Base-by-base conservation (phyloP, 2,113 vertebrate genomes). In the Astatotilapia flaviijosephi region DNA sequence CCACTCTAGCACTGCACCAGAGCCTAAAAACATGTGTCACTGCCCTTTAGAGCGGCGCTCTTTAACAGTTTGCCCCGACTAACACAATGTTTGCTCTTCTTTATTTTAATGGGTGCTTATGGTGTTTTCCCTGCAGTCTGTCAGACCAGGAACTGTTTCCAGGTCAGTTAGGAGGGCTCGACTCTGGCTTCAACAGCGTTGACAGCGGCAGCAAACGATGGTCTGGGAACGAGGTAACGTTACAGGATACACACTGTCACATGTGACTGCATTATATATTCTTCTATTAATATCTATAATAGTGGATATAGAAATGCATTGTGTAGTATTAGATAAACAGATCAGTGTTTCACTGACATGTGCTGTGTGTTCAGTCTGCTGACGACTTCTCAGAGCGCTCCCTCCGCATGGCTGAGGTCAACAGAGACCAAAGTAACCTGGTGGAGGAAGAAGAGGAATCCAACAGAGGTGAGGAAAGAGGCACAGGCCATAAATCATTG, bases 151-250 rank as follows among this genome's bases (percentile, higher is more conserved):
- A 98, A 56, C 96, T 98, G 90, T 97, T 96, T 6, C 88, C 95
- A 1, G 94, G 94, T 53, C 97, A 96, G n/a, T 97, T 97, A 23
- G 96, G 97, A 3, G 97, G 97, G 3, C 94, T 98, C 58, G 98
- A 98, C 89, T 98, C 97, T 1, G 98, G 98, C 17, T 98, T 98
- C 91, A 97, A 98, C 94, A 98, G 98, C 0, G 98, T 98, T 8
- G 98, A 98, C 95, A 98, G 98, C 2, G 98, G 97, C 87, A 98
- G 97, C 94, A 98, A 98, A 77, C 92, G 98, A 53, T 98, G 98
- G 98, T 98, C 98, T 21, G 97, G 97, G 60, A 98, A 98, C 23
- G 98, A 98, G 97, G 97, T 98, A 73, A 86, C 5, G 55, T 26
- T n/a, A 5, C 23, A n/a, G 28, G 60, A 45, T 11, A 28, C 12